These are phyloP conservation scores for Miltochrista miniata DNA, from an alignment of 2,888 invertebrate genomes.

Conservation along the genomic window DNA sequence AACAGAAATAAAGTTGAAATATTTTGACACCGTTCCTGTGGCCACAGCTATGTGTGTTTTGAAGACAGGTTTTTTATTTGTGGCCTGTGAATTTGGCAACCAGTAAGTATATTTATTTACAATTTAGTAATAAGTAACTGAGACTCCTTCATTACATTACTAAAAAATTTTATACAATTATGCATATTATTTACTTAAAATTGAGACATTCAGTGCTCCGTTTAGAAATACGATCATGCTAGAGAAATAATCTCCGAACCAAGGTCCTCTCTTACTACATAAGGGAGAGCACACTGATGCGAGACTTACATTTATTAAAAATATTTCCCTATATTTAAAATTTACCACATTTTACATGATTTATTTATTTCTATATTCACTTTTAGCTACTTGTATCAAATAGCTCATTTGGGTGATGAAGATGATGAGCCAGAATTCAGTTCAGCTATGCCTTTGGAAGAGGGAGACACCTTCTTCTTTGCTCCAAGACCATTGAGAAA, in stretches of 20 bases:
- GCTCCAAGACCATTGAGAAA: constrained; percentile 97
- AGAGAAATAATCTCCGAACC: constrained; percentile 83
- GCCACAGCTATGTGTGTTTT: constrained; percentile 98
- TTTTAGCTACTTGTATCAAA: constrained; percentile 97
- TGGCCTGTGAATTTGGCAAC: constrained; percentile 99
- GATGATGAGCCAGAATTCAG: constrained; percentile 99
- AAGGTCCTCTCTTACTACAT: constrained; percentile 82
- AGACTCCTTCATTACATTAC: too few species aligned
- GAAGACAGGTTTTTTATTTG: constrained; percentile 99
- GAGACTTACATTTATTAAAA: constrained; percentile 60
- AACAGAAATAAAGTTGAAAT: constrained; percentile 98
- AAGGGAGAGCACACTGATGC: constrained; percentile 85
- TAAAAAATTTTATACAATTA: background rate
- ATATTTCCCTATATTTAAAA: background rate
- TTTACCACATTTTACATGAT: background rate
- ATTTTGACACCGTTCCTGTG: constrained; percentile 99
- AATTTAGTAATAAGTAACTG: background rate
- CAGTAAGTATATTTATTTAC: constrained; percentile 90
- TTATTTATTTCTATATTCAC: background rate
- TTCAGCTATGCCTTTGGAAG: constrained; percentile 98
- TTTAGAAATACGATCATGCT: constrained; percentile 57
- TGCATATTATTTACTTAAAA: constrained; percentile 35
- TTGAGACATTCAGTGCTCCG: constrained; percentile 53
- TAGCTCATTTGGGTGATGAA: constrained; percentile 99
- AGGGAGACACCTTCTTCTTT: constrained; percentile 99